Base-by-base conservation (phyloP, 1,140 invertebrate species). In the Mylabris phalerata region DNA sequence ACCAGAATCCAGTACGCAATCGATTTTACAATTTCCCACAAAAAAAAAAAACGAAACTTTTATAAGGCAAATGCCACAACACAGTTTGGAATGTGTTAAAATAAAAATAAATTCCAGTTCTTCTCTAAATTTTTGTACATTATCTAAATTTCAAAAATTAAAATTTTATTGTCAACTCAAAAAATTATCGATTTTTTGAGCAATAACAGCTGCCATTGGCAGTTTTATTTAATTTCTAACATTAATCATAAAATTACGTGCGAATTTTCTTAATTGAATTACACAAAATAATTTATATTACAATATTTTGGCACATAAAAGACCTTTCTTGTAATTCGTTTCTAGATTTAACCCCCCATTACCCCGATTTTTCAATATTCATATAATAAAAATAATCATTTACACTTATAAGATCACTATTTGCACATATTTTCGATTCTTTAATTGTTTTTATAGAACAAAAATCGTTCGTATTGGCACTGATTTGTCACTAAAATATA, bases 41-140 rank as follows among this genome's bases (percentile, higher is more conserved):
- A 26, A 52, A 54, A 59, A 52, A 19, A 19, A 1, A 59, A 40
- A 2, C 51, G 25, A 13, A 3, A 49, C 19, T 40, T 62, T 41
- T 50, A 50, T 27, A 42, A 61, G 50, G 48, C 43, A 50, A 56
- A 47, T 50, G 40, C 54, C 41, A 48, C 51, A 42, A 56, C 49
- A 48, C 10, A n/a, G 2, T 32, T 50, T 63, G 57, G 50, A 61
- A 61, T 61, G 57, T 63, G 58, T 27, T 60, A 32, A 32, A 44
- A 38, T 11, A 58, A 54, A 46, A 45, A 51, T 55, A 50, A 51
- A 60, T 68, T 68, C 64, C 67, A 68, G 67, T 68, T 64, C 61
- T 62, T 64, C 59, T 63, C 60, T 65, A 45, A 43, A 46, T 62
- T 39, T 64, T 62, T 62, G 49, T 64, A 58, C 57, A 60, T 48